Evolutionary conservation across 1,140 invertebrate species (phyloP).

Genomic region (Drosophila auraria): DNA sequence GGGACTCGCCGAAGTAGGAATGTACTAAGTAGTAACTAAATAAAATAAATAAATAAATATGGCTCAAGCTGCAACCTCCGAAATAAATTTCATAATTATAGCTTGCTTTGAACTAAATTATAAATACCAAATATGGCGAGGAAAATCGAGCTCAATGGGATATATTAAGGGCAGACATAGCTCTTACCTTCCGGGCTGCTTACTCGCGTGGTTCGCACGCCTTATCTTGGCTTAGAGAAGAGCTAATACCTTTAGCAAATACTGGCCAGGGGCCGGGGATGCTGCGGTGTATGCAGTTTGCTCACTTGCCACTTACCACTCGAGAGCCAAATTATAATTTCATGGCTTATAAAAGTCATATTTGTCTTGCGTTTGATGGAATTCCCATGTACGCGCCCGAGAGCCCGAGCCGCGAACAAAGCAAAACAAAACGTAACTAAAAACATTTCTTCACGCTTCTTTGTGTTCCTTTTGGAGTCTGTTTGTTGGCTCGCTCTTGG

Average conservation of each 20-base stretch:
- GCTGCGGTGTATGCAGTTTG: constrained; percentile 65
- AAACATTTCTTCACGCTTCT: constrained; percentile 82
- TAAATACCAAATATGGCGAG: neutral
- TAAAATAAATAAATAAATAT: neutral
- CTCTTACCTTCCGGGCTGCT: neutral
- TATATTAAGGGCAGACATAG: too few relatives aligned
- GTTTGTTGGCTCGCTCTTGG: constrained; percentile 37
- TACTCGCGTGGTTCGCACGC: constrained; percentile 69
- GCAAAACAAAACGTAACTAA: constrained; percentile 83
- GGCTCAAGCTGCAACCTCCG: too few relatives aligned
- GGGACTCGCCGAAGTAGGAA: neutral
- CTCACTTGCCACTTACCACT: constrained; percentile 72
- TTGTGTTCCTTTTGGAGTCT: constrained; percentile 58
- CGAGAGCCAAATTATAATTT: constrained; percentile 81
- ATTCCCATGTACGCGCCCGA: constrained; percentile 52
- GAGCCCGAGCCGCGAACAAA: constrained; percentile 66
- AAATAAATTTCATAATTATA: too few relatives aligned
- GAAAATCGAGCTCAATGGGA: too few relatives aligned
- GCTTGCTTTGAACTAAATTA: too few relatives aligned
- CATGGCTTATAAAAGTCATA: constrained; percentile 83
- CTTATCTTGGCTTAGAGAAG: constrained; percentile 41
- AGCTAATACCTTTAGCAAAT: constrained; percentile 75
- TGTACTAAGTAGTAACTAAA: neutral
- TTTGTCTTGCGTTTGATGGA: constrained; percentile 80
- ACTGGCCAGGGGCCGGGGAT: neutral